Evolutionary conservation across 2,113 vertebrate species (phyloP), one percentile per base, ranked within the genome.

Genomic region (Lathamus discolor): DNA sequence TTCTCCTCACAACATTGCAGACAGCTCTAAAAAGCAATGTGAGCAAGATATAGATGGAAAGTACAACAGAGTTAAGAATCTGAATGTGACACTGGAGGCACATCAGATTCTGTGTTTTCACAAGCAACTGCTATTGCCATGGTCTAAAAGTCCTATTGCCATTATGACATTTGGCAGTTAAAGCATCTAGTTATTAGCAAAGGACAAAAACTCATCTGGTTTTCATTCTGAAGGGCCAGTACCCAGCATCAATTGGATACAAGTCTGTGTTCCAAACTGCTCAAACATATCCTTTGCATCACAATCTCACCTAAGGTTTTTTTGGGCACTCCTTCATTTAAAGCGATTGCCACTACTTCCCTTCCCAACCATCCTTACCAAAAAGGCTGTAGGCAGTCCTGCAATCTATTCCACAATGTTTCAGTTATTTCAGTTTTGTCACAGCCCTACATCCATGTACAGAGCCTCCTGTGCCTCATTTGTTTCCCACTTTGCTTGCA

Each of bases 51-150:
- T 24, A 92, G 54, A 51, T 52, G 82, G 90, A 85, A 95, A 92
- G 18, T 33, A 61, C 63, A 80, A 85, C 75, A 83, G 41, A 63
- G 54, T 52, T 83, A 80, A 80, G 28, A 69, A 80, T 28, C 49
- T 49, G 44, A 79, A 69, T 43, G 67, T 92, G 72, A 70, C 82
- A 92, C 67, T 75, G 61, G 59, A 92, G 66, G 39, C 61, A 76
- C 62, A 75, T 29, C 61, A 90, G 33, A n/a, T 70, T 78, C 92
- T 78, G 8, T 76, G 57, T 88, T 96, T 94, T 95, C 67, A 90
- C 66, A 90, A 90, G 90, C n/a, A 89, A 15, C 35, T 75, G 29
- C 85, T 94, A 93, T 83, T 90, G 29, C 67, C 83, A 20, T 63
- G 54, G 52, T 57, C 62, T 67, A 35, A 51, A 41, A 85, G 35